Conservation (phyloP, 2,888 invertebrate species). For the Nineta flava region DNA sequence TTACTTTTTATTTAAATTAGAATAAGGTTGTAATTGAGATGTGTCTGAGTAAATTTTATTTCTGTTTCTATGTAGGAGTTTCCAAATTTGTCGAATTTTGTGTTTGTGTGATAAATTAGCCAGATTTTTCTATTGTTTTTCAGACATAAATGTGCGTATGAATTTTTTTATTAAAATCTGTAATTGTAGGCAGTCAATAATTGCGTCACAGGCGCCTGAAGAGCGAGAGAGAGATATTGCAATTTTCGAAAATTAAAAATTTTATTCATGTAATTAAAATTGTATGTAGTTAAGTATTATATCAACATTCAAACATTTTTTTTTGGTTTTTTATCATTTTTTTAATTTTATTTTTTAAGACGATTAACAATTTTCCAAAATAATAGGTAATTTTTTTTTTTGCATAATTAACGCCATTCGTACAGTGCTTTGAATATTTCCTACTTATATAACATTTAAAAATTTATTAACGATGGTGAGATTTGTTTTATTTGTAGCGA, state of each 20-base stretch:
- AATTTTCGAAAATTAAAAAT: not conserved
- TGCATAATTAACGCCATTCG: slow-evolving; percentile 4
- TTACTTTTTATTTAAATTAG: too few relatives aligned
- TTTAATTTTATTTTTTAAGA: slow-evolving; percentile 1
- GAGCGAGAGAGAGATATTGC: slow-evolving; percentile 2
- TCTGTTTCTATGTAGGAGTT: too few relatives aligned
- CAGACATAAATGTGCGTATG: too few relatives aligned
- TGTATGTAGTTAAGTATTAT: not conserved
- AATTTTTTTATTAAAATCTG: too few relatives aligned
- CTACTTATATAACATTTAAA: slow-evolving; percentile 1
- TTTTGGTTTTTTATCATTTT: not conserved
- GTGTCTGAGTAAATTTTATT: too few relatives aligned
- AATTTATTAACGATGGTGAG: slow-evolving; percentile 1
- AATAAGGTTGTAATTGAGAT: too few relatives aligned
- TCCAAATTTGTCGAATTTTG: too few relatives aligned
- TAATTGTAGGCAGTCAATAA: not conserved
- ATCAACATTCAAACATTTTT: slow-evolving; percentile 1
- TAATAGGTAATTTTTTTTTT: slow-evolving; percentile 1
- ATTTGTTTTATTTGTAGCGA: not conserved
- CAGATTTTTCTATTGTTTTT: too few relatives aligned
- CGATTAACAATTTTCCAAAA: slow-evolving; percentile 5
- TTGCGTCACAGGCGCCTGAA: not conserved
- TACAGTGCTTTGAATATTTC: slow-evolving; percentile 2
- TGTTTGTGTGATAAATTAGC: too few relatives aligned
- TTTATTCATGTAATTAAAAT: not conserved